Percentiles rank a stretch among this genome's conserved stretches.
These are phyloP conservation scores for Centropristis striata DNA, from an alignment of 2,113 vertebrate species.

Conservation along the genomic window DNA sequence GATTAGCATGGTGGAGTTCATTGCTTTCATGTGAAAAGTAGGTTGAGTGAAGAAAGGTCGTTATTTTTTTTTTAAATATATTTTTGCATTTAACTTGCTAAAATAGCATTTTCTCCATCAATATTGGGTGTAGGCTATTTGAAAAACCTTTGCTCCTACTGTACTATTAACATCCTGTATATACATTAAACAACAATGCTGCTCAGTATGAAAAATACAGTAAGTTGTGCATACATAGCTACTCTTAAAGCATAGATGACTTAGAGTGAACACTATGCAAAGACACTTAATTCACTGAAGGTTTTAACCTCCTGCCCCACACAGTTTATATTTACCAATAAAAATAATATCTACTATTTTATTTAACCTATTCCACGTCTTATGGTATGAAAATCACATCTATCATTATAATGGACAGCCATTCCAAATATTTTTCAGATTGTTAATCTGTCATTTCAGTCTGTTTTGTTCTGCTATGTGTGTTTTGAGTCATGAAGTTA, in stretches of 20 bases:
- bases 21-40: background rate
- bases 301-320: background rate
- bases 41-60: background rate
- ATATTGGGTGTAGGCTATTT: background rate
- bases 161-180: background rate
- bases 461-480: background rate
- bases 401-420: background rate
- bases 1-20: background rate
- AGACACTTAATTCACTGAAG: background rate
- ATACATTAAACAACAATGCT: no score
- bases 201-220: no score
- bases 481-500: background rate
- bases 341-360: background rate
- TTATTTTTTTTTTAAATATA: no score
- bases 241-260: background rate
- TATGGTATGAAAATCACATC: background rate
- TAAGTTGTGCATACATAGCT: background rate
- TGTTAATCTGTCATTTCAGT: background rate
- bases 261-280: background rate
- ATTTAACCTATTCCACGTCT: background rate
- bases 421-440: background rate
- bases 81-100: no score
- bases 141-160: background rate
- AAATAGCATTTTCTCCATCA: background rate
- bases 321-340: background rate